Conservation (phyloP, 2,113 vertebrate genomes). For the Nycticryphes semicollaris region DNA sequence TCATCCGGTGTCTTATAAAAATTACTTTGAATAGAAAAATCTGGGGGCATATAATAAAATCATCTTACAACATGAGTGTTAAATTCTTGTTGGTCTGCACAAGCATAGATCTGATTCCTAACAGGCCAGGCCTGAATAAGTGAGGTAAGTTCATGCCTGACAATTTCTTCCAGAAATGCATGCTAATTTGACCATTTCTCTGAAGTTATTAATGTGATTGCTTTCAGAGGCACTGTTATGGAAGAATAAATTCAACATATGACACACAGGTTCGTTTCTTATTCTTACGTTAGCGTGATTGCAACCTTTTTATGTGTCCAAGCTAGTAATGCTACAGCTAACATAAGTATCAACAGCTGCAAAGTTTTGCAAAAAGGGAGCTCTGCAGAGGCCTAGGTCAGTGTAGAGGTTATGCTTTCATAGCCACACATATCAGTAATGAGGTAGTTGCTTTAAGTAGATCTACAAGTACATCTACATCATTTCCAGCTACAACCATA, state of each 20-base stretch:
- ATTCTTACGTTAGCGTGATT: neutral
- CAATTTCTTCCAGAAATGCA: neutral
- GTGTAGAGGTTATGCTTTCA: neutral
- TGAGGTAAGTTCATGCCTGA: neutral
- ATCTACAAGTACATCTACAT: neutral
- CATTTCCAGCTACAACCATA: neutral
- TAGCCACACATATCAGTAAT: neutral
- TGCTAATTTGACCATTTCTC: neutral
- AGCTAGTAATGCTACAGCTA: neutral
- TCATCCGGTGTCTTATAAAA: neutral
- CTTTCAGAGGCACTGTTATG: neutral
- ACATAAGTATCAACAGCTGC: rapidly evolving
- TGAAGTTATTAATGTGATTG: neutral
- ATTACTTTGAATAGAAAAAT: neutral
- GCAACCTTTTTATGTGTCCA: neutral
- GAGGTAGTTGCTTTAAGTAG: neutral
- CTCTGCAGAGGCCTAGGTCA: neutral
- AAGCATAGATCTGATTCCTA: neutral
- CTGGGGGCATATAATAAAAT: neutral
- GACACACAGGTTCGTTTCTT: neutral
- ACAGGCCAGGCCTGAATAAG: neutral
- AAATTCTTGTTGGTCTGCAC: neutral
- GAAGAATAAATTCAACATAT: neutral
- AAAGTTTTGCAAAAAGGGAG: neutral
- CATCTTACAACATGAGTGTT: neutral